Evolutionary conservation across 2,888 invertebrate species (phyloP).

Genomic region (Corythucha ciliata): DNA sequence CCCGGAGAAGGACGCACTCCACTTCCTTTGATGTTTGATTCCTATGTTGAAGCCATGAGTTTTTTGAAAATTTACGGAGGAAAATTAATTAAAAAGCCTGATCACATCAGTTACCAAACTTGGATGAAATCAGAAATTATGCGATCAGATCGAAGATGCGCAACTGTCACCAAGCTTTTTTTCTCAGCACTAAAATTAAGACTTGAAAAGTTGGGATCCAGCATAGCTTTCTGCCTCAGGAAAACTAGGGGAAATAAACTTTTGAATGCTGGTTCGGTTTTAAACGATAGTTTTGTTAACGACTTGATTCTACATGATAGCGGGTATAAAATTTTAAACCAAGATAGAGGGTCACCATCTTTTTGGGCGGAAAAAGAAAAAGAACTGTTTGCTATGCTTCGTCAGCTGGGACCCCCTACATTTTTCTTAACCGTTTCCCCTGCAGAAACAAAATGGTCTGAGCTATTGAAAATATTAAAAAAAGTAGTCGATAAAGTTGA

Average conservation of each 20-base stretch:
- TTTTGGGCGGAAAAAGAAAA: conserved; percentile 35
- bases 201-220: conserved; percentile 3
- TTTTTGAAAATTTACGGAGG: conserved; percentile 23
- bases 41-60: conserved; percentile 18
- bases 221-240: conserved; percentile 7
- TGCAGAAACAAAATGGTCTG: conserved; percentile 30
- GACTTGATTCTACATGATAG: conserved; percentile 7
- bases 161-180: not conserved
- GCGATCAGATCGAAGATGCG: conserved; percentile 10
- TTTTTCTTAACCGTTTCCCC: conserved; percentile 32
- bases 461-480: conserved; percentile 24
- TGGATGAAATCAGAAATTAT: conserved; percentile 24
- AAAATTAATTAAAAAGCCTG: no score
- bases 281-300: not conserved
- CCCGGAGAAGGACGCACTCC: conserved; percentile 22
- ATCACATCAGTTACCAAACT: no score
- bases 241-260: conserved; percentile 14
- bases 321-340: conserved; percentile 8
- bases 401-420: conserved; percentile 31
- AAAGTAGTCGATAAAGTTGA: conserved; percentile 4
- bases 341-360: conserved; percentile 23
- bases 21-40: conserved; percentile 15
- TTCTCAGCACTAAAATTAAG: conserved; percentile 9
- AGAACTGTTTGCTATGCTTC: conserved; percentile 32
- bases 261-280: not conserved